Percentiles rank a stretch among this genome's conserved stretches.
Conservation (phyloP, 2,888 invertebrate genomes). For the Ochropacha duplaris region DNA sequence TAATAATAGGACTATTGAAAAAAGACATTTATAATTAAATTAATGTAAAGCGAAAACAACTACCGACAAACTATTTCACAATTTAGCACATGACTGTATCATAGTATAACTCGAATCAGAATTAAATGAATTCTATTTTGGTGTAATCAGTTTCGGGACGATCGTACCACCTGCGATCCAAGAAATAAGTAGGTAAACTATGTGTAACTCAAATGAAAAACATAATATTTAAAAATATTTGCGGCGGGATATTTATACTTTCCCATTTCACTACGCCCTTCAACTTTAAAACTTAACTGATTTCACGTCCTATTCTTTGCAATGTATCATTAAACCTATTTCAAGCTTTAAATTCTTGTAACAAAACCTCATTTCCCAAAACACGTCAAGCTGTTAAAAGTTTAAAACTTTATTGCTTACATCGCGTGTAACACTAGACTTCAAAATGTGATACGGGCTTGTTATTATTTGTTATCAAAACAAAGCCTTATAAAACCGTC, state of each 20-base stretch:
- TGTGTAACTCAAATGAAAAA: no score
- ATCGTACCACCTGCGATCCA: no score
- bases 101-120: no score
- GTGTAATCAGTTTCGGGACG: no score
- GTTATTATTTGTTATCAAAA: not conserved
- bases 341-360: not conserved
- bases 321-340: not conserved
- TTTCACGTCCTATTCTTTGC: not conserved
- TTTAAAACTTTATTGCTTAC: conserved; percentile 9
- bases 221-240: no score
- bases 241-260: not conserved
- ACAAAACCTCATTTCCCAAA: not conserved
- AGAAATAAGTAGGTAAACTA: no score
- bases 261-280: not conserved
- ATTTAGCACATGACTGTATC: no score
- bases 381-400: not conserved
- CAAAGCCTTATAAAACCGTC: not conserved
- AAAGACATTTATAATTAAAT: no score
- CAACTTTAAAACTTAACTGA: not conserved
- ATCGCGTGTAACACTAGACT: conserved; percentile 10
- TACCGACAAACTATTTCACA: no score
- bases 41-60: no score
- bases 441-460: conserved; percentile 7
- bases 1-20: no score
- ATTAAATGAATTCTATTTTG: no score